Evolutionary conservation across 2,888 invertebrate species (phyloP).

Genomic region (Sabatieria punctata): DNA sequence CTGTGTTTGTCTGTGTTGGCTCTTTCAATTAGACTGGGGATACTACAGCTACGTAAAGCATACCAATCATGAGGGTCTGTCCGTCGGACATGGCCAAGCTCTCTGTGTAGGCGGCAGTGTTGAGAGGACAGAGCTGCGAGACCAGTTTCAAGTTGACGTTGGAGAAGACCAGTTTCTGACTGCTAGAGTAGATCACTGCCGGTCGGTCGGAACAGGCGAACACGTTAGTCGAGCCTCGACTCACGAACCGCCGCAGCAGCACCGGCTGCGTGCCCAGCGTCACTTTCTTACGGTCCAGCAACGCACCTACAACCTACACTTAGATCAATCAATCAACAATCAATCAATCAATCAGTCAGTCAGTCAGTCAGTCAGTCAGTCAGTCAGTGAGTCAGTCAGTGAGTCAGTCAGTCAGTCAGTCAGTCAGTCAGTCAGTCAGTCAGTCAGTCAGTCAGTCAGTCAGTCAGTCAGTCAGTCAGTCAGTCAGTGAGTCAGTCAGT

Average conservation of each 20-base stretch:
- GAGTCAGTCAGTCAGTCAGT: no score
- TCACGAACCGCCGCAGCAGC: constrained; percentile 61
- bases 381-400: no score
- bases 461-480: no score
- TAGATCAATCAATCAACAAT: no score
- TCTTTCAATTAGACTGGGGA: no score
- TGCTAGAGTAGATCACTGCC: constrained; percentile 77
- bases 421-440: no score
- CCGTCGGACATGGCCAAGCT: constrained; percentile 68
- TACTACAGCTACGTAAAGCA: no score
- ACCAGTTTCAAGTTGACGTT: constrained; percentile 44
- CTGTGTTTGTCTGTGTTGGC: no score
- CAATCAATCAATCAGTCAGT: no score
- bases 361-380: no score
- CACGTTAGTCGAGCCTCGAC: constrained; percentile 57
- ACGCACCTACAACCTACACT: constrained; percentile 33
- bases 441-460: no score
- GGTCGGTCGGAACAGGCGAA: constrained; percentile 97
- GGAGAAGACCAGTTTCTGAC: constrained; percentile 31
- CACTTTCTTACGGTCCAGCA: constrained; percentile 79
- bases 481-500: no score
- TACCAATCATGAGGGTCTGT: constrained; percentile 59
- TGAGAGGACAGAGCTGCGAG: constrained; percentile 91
- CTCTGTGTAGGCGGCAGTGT: constrained; percentile 72
- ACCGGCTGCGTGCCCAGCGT: constrained; percentile 95